Evolutionary conservation across 1,140 invertebrate genomes (phyloP), one percentile per base, ranked within the genome.

Genomic region (Cryptotermes secundus): DNA sequence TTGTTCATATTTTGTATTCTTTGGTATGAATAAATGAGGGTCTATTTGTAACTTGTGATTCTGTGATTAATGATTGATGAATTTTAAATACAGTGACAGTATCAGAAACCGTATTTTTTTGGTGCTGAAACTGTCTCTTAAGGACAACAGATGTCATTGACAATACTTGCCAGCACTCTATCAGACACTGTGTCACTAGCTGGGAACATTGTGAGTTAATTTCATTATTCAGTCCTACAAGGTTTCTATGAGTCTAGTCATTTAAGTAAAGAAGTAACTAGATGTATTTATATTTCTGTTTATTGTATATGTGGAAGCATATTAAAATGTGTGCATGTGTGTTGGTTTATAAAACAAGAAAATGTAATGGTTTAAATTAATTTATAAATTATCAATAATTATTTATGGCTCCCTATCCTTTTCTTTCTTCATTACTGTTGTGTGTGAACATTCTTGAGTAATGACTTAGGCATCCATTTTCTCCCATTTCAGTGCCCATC

Each of bases 321-420:
- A 72, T 72, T n/a, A 72, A 72, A 72, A 31, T 72, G 59, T 72
- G 26, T 72, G 59, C 59, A 72, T 31, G 59, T 72, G 59, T 72
- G 59, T 26, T 72, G 59, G 26, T 72, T 72, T 72, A 31, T 72
- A 72, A 72, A 3, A 72, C n/a, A 7, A 59, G 26, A 72, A 65
- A 31, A 72, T 31, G 59, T 49, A 49, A 19, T 7, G 19, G 45
- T 49, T 49, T 49, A 16, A 49, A 19, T 49, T 49, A 0, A 49
- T 49, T 49, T 49, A 49, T 49, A 19, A 49, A 19, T 38, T 6
- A 22, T 49, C 22, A 19, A 3, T 19, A n/a, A n/a, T 49, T 16
- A 22, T 49, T 49, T 49, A 49, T 49, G 19, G 1, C 9, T 49
- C 19, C 45, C 45, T 16, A 19, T 22, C 45, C 45, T 49, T 49